A percentile compares a stretch with the other conserved stretches of the same genome.
phyloP scores from a whole-genome alignment of 2,888 invertebrate genomes.

The Myathropa florea region DNA sequence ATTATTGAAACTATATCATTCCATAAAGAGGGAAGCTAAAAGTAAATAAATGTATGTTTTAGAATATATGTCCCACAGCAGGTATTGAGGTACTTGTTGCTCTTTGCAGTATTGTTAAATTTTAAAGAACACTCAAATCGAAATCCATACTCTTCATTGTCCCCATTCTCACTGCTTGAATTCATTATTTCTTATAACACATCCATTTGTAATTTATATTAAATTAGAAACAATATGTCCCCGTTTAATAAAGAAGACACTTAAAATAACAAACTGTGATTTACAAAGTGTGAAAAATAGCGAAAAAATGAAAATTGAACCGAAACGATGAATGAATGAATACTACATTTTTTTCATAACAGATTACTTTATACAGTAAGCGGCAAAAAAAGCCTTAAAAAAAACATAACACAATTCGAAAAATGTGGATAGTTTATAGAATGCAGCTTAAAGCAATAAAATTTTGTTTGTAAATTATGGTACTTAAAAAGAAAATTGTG shows the following conservation, averaged over 20 bases:
- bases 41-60: slow-evolving; percentile 3
- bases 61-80: neutral
- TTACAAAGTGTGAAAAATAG: slow-evolving; percentile 69
- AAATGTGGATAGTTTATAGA: neutral
- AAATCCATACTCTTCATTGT: neutral
- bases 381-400: neutral
- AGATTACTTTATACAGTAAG: slow-evolving; percentile 65
- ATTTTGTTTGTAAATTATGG: slow-evolving; percentile 27
- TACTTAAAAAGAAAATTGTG: slow-evolving; percentile 29
- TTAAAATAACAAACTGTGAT: slow-evolving; percentile 73
- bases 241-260: slow-evolving; percentile 50
- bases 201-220: slow-evolving; percentile 63
- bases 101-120: slow-evolving; percentile 60
- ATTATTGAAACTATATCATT: slow-evolving; percentile 48
- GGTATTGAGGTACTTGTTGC: slow-evolving; percentile 23
- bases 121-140: slow-evolving; percentile 18
- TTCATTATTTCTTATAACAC: slow-evolving; percentile 14
- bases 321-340: slow-evolving; percentile 35
- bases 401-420: neutral
- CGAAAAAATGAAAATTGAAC: slow-evolving; percentile 32
- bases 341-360: slow-evolving; percentile 3
- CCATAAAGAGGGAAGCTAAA: slow-evolving; percentile 34
- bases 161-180: neutral
- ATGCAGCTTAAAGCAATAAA: neutral
- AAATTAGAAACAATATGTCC: slow-evolving; percentile 32